Evolutionary conservation across 2,797 vertebrate species (phyloP), one percentile per base, ranked within the genome.

Genomic region (Babyrousa celebensis): DNA sequence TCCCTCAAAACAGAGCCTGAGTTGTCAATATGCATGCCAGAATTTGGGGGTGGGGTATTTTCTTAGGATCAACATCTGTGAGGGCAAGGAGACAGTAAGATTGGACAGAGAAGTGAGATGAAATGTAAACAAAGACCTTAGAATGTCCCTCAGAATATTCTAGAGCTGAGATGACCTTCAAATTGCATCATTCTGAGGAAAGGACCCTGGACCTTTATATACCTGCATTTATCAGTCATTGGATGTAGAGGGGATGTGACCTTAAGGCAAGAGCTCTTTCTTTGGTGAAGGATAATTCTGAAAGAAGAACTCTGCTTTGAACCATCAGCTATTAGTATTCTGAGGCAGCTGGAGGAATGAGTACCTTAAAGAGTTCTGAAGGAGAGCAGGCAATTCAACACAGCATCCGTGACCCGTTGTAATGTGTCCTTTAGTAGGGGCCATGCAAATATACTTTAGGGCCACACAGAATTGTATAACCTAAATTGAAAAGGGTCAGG

Each of bases 111-210:
- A 67, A 75, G 1, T 58, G 11, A 85, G 12, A 36, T 21, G 8
- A 63, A 85, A 23, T 65, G 6, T 80, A 21, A 70, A 70, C 9
- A 78, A 77, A 79, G n/a, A 18, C 1, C 18, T 87, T 52, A 82
- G 60, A 27, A 74, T 2, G 10, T 67, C 12, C 14, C 14, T 92
- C 36, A 74, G 68, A 72, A 20, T 29, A 74, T n/a, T 60, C 32
- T 62, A 36, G 29, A 68, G 54, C 8, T 52, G n/a, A 78, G 17
- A 78, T 9, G 21, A 70, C 25, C 17, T 92, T 83, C 62, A 62
- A 63, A 84, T 58, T 95, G 32, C 56, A 62, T 62, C 14, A 54
- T n/a, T n/a, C 32, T 84, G 36, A 96, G n/a, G 6, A 5, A 94
- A 70, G 20, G 14, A 56, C 5, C 2, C 0, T 40, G 6, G 2